Conservation (phyloP, 2,797 vertebrate genomes). For the Sarcophilus harrisii region DNA sequence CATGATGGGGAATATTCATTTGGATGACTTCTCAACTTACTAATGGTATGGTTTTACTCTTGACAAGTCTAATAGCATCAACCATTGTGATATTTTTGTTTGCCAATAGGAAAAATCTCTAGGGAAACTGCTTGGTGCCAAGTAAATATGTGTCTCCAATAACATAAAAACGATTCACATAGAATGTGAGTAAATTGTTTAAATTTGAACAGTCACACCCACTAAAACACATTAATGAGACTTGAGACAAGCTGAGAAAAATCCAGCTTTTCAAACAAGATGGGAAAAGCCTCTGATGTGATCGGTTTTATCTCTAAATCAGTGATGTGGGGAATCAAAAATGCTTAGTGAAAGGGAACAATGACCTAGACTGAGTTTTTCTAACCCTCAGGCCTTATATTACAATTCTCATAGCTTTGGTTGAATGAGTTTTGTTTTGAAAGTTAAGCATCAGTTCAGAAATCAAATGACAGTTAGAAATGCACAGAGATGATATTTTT, state of each 20-base stretch:
- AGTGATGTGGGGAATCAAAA: neutral
- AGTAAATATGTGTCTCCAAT: neutral
- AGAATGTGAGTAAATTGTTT: constrained; percentile 29
- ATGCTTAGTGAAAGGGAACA: neutral
- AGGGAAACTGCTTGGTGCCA: neutral
- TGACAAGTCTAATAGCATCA: neutral
- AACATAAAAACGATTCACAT: neutral
- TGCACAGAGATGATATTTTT: constrained; percentile 27
- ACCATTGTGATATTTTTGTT: neutral
- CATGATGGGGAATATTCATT: neutral
- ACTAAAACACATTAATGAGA: neutral
- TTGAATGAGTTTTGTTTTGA: constrained; percentile 64
- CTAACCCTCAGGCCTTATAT: constrained; percentile 35
- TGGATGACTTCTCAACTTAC: neutral
- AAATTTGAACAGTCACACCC: neutral
- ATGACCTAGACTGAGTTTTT: constrained; percentile 26
- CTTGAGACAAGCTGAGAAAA: constrained; percentile 19
- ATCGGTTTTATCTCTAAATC: neutral
- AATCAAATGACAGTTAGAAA: constrained; percentile 54
- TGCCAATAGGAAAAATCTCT: neutral
- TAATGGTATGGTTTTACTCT: neutral
- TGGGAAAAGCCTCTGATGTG: neutral
- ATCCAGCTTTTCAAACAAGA: neutral
- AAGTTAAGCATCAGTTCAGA: constrained; percentile 46
- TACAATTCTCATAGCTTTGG: constrained; percentile 49